Evolutionary conservation across 1,140 invertebrate species (phyloP).

Genomic region (Drosophila oshimai): DNA sequence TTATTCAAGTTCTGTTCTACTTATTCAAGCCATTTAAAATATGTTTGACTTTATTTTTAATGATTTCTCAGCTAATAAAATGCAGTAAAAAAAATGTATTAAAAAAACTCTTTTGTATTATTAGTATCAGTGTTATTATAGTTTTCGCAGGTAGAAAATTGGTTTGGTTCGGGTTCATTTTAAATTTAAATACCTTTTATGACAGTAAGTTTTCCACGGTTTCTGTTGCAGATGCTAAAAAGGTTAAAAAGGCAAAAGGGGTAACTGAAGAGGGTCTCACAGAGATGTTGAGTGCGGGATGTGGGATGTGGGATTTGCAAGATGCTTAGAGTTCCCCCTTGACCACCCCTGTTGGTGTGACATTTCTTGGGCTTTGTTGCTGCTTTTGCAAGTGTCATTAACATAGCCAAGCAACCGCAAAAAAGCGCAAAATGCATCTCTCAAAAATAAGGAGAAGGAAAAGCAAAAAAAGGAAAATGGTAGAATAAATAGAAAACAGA

Average conservation of each 20-base stretch:
- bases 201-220: conserved; percentile 3
- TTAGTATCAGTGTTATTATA: no score
- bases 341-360: conserved; percentile 1
- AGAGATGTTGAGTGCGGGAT: not conserved
- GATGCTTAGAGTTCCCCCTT: conserved; percentile 4
- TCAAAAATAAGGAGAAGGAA: conserved; percentile 36
- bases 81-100: no score
- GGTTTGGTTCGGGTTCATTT: no score
- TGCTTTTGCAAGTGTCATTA: conserved; percentile 70
- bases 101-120: no score
- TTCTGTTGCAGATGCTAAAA: not conserved
- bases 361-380: conserved; percentile 25
- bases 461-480: conserved; percentile 13
- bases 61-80: no score
- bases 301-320: conserved; percentile 26
- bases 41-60: no score
- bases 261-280: not conserved
- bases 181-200: no score
- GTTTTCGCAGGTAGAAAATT: no score
- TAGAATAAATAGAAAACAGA: conserved; percentile 33
- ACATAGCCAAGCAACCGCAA: conserved; percentile 77
- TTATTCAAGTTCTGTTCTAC: no score
- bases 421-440: conserved; percentile 77
- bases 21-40: no score
- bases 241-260: conserved; percentile 6